phyloP scores from a whole-genome alignment of 2,113 vertebrate species.

The Sorex fumeus region DNA sequence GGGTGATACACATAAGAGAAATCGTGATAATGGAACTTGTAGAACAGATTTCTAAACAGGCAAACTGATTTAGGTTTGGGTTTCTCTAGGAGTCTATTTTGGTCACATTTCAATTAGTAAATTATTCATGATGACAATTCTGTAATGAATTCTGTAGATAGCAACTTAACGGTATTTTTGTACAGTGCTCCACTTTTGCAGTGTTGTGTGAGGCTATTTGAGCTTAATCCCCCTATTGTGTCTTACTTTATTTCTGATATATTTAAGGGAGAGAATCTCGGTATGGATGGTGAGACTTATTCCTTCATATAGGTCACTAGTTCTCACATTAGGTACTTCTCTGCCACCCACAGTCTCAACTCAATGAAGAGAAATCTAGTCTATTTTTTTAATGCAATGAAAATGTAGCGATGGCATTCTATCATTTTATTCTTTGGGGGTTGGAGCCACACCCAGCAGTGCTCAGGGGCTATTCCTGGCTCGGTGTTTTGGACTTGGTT shows the following conservation, averaged over 20 bases:
- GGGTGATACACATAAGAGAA: slow-evolving; percentile 29
- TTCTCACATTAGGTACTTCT: background rate
- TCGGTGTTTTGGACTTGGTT: too few species aligned
- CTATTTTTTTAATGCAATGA: background rate
- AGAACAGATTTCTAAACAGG: background rate
- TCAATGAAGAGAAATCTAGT: background rate
- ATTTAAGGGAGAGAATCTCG: background rate
- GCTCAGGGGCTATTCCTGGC: too few species aligned
- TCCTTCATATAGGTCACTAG: background rate
- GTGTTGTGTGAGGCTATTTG: background rate
- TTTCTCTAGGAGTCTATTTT: background rate
- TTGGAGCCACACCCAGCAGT: too few species aligned
- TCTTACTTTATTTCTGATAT: background rate
- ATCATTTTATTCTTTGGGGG: too few species aligned
- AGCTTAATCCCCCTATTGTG: background rate
- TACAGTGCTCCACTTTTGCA: background rate
- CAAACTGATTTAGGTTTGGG: background rate
- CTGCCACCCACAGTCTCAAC: too few species aligned
- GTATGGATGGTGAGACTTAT: background rate
- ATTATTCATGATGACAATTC: background rate
- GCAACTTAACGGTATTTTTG: background rate
- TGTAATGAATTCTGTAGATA: background rate
- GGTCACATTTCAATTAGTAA: background rate
- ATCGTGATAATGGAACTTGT: background rate
- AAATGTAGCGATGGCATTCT: background rate